Base-by-base conservation (phyloP, 1,140 invertebrate genomes). In the Anastrepha ludens region DNA sequence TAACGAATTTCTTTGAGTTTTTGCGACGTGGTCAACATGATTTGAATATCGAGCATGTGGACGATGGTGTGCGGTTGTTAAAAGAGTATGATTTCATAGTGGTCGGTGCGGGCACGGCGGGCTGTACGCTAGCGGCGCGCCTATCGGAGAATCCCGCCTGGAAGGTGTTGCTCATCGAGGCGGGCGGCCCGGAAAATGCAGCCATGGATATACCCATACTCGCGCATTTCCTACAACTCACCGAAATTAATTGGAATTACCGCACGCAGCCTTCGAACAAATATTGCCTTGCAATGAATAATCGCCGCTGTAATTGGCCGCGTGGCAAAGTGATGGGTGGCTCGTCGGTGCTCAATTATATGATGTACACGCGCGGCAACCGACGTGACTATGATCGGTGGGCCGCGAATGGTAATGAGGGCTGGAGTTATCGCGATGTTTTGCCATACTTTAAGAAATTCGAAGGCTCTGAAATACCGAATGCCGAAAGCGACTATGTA, bases 311-410 rank as follows among this genome's bases (percentile, higher is more conserved):
- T 90, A 95, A 96, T 87, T 96, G 95, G 95, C 95, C 96, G 0
- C 93, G 96, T 88, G 96, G 96, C 0, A 96, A 96, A 92, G 96
- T 96, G 0, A 94, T 97, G 89, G 97, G 97, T 17, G 97, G 97
- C 0, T 97, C 96, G 0, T 97, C 96, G 88, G 96, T 96, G 1
- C 93, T 98, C 2, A 98, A 98, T 92, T 97, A 97, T 88, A 97
- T 98, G 97, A 97, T 98, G 15, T 98, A 97, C 90, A 96, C 97
- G 0, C 58, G 97, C 92, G 97, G 97, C 8, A 91, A 96, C 90
- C 93, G 94, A 13, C 90, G 90, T 55, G 96, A 98, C 91, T 98
- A 96, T 90, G 95, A 98, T 90, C 92, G 94, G 29, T 98, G 97
- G 97, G 95, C 95, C 17, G 89, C 89, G 6, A 91, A 97, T 90